Evolutionary conservation across 2,888 invertebrate genomes (phyloP), one percentile per base, ranked within the genome.

Genomic region (Agelastica alni): DNA sequence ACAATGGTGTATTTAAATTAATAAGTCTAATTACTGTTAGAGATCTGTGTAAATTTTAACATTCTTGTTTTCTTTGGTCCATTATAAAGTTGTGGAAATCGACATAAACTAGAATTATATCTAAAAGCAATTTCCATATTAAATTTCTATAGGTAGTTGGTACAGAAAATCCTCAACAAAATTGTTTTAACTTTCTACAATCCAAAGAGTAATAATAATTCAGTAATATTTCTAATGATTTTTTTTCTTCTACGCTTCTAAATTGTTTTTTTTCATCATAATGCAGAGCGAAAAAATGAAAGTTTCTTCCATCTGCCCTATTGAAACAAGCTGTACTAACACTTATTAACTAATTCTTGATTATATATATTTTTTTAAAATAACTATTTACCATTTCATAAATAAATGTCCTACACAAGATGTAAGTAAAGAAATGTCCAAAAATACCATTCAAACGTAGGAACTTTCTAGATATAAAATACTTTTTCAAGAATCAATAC

Each of bases 361-460:
- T 31, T 51, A 12, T 34, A 36, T 16, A 1, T 13, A 9, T 13
- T 20, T 39, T 17, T n/a, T 28, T 45, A 42, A 18, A 44, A 76
- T 88, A 88, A 4, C 88, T 88, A 78, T 88, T 88, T 30, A 88
- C 88, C 87, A 88, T 87, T 53, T 88, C 88, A 70, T 88, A 88
- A 45, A 87, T 83, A 76, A 88, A 88, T 60, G 88, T 88, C 88
- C 88, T 88, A 69, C 87, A 88, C 9, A 86, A 75, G 70, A 92
- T 89, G 78, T 94, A 96, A 68, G 95, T 96, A 79, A 96, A 97
- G 55, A 99, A 80, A 30, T 96, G 97, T 59, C 96, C 96, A 71
- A 97, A 89, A 75, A 98, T 90, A 48, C 97, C 96, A 76, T 89
- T 93, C 0, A 95, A 93, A 36, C 98, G 79, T n/a, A 98, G 79